A percentile compares a stretch with the other conserved stretches of the same genome.
These are phyloP conservation scores for Neodiprion lecontei DNA, from an alignment of 1,140 invertebrate species.

Conservation along the genomic window DNA sequence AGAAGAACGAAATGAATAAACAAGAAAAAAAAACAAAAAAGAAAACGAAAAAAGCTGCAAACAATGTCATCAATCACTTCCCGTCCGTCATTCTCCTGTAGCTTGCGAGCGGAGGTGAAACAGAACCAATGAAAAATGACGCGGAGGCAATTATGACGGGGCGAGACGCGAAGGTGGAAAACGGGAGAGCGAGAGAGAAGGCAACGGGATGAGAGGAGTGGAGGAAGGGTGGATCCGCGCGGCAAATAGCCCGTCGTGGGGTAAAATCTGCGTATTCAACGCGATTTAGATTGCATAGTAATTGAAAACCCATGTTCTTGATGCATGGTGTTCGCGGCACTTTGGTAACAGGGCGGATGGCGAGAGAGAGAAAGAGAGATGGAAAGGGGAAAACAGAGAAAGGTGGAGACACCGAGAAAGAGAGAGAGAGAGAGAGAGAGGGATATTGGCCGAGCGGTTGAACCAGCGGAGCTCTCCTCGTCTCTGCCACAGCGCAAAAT, in stretches of 20 bases:
- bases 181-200: background rate
- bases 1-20: conserved; percentile 34
- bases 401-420: background rate
- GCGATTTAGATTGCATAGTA: conserved; percentile 18
- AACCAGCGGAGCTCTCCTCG: too few relatives aligned
- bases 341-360: background rate
- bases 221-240: background rate
- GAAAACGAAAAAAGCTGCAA: conserved; percentile 25
- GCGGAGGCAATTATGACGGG: conserved; percentile 47
- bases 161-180: background rate
- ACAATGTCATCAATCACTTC: conserved; percentile 49
- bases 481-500: background rate
- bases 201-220: background rate
- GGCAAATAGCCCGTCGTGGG: background rate
- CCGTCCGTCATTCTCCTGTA: conserved; percentile 35
- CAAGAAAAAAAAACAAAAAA: conserved; percentile 40
- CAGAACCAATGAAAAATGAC: conserved; percentile 49
- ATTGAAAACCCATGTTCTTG: conserved; percentile 18
- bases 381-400: conserved; percentile 15
- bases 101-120: conserved; percentile 32
- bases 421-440: background rate
- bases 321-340: background rate
- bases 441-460: background rate
- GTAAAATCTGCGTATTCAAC: conserved; percentile 20
- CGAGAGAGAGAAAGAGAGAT: background rate